A percentile compares a stretch with the other conserved stretches of the same genome.
phyloP scores from a whole-genome alignment of 2,113 vertebrate species.

The Heliornis fulica region DNA sequence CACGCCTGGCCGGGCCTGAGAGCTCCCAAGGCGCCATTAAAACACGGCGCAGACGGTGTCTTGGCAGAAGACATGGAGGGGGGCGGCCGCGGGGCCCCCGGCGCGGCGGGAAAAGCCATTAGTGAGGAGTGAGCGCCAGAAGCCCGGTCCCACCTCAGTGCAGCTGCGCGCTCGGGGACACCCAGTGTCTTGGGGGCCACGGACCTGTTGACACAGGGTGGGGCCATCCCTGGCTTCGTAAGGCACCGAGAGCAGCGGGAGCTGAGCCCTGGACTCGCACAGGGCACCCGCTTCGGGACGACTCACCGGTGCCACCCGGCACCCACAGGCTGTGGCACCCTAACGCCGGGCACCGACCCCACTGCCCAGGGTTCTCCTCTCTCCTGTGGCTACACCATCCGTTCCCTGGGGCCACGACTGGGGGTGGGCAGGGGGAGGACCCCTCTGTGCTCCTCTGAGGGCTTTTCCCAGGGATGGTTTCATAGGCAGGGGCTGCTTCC shows the following conservation, averaged over 20 bases:
- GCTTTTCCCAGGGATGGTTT: background rate
- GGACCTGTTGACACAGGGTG: rapidly evolving
- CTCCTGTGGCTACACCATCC: background rate
- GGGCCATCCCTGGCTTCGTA: background rate
- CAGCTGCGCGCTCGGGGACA: rapidly evolving
- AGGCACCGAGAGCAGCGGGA: background rate
- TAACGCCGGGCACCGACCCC: rapidly evolving
- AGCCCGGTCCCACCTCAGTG: background rate
- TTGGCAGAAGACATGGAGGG: background rate
- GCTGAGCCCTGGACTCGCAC: background rate
- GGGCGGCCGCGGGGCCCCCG: background rate
- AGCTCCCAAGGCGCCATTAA: background rate
- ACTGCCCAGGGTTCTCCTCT: background rate
- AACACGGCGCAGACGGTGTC: background rate
- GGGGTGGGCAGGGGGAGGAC: background rate
- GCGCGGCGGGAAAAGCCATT: background rate
- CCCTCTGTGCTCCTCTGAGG: background rate
- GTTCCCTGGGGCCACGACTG: background rate
- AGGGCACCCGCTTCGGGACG: background rate
- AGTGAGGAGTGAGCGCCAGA: background rate
- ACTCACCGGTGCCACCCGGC: background rate
- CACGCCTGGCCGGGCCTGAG: rapidly evolving
- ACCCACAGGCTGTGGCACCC: background rate
- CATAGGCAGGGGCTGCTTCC: background rate
- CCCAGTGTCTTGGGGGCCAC: background rate